These are phyloP conservation scores for Toxotes jaculatrix DNA, from an alignment of 2,113 vertebrate species.

Conservation along the genomic window DNA sequence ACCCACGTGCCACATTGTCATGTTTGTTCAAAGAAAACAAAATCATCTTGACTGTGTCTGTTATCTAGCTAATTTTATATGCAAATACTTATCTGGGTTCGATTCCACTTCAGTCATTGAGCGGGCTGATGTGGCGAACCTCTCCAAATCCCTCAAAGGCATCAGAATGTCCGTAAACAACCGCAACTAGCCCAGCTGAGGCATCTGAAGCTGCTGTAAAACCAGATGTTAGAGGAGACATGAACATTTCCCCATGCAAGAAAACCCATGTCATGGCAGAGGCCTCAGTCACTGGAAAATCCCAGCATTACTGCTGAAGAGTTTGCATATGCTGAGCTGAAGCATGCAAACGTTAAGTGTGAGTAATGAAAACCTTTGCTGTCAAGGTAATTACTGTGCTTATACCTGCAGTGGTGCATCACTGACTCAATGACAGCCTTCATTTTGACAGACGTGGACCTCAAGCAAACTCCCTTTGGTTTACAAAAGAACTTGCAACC, in stretches of 20 bases:
- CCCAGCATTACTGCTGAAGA: slow-evolving; percentile 40
- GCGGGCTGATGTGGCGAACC: slow-evolving; percentile 46
- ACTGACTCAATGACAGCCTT: slow-evolving; percentile 72
- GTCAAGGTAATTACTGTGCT: slow-evolving; percentile 69
- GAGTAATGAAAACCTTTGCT: slow-evolving; percentile 60
- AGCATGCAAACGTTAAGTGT: slow-evolving; percentile 22
- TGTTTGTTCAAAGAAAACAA: slow-evolving; percentile 25
- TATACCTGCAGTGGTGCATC: slow-evolving; percentile 52
- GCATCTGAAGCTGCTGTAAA: slow-evolving; percentile 31
- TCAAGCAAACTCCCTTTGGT: slow-evolving; percentile 50
- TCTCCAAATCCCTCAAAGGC: slow-evolving; percentile 43
- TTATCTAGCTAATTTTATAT: slow-evolving; percentile 49
- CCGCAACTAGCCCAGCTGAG: slow-evolving; percentile 16
- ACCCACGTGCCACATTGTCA: slow-evolving; percentile 1
- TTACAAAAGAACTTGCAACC: slow-evolving; percentile 44
- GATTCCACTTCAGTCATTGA: slow-evolving; percentile 49
- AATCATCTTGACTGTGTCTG: slow-evolving; percentile 2
- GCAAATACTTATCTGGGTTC: slow-evolving; percentile 63
- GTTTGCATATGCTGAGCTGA: slow-evolving; percentile 24
- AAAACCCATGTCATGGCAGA: slow-evolving; percentile 54
- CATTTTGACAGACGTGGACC: slow-evolving; percentile 59
- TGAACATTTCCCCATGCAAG: slow-evolving; percentile 44
- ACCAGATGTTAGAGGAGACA: slow-evolving; percentile 68
- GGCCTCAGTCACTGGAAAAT: slow-evolving; percentile 61
- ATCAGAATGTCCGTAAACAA: slow-evolving; percentile 66